phyloP scores from a whole-genome alignment of 2,797 vertebrate genomes.

The Microhierax caerulescens region DNA sequence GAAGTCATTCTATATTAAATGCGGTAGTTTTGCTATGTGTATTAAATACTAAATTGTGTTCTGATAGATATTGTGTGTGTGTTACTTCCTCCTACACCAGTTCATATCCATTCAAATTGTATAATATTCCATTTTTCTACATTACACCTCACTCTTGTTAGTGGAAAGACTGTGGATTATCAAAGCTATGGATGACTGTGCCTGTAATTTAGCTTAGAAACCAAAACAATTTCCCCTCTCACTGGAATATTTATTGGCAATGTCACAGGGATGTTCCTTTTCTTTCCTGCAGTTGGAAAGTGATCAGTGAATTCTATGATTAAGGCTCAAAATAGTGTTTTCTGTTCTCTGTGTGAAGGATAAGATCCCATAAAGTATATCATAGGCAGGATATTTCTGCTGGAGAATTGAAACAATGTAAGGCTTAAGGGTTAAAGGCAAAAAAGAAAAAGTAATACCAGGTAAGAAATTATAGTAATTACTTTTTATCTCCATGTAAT shows the following conservation, averaged over 20 bases:
- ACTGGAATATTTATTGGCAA: background rate
- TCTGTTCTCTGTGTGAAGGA: background rate
- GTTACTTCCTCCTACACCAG: background rate
- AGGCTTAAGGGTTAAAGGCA: background rate
- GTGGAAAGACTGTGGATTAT: background rate
- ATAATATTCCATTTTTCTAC: background rate
- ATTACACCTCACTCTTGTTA: background rate
- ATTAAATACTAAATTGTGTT: background rate
- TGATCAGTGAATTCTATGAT: background rate
- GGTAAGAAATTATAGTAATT: background rate
- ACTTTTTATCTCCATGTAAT: background rate
- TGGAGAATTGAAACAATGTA: background rate
- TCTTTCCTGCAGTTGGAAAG: background rate
- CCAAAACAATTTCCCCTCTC: background rate
- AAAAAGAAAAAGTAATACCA: background rate
- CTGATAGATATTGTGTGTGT: background rate
- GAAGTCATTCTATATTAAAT: background rate
- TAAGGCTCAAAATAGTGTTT: background rate
- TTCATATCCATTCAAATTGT: background rate
- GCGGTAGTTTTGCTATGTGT: background rate
- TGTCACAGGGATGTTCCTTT: background rate
- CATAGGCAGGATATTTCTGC: background rate
- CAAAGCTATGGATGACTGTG: background rate
- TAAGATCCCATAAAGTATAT: background rate
- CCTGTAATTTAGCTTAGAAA: background rate